Evolutionary conservation across 2,888 invertebrate genomes (phyloP).

Genomic region (Microplitis deprimator): DNA sequence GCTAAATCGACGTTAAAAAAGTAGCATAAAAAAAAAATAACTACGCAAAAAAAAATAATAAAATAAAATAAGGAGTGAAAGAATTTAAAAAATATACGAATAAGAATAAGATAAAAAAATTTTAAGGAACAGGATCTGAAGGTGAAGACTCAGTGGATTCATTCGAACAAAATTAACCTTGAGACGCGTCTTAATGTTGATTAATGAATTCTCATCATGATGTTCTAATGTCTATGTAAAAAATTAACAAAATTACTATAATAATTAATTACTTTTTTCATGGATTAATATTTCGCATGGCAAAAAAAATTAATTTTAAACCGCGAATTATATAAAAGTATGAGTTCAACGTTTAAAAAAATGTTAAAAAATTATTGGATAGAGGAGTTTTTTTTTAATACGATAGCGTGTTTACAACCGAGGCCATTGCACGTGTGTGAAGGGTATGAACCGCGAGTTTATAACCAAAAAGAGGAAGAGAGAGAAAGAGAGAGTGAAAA

Average conservation of each 20-base stretch:
- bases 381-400: background rate
- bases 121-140: constrained; percentile 1
- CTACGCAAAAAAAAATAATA: background rate
- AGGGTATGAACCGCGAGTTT: constrained; percentile 15
- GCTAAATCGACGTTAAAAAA: constrained; percentile 11
- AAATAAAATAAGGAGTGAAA: constrained; percentile 9
- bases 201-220: constrained; percentile 21
- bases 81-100: constrained; percentile 24
- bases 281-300: background rate
- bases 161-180: constrained; percentile 30
- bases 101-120: constrained; percentile 27
- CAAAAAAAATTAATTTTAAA: too few species aligned
- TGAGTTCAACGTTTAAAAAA: background rate
- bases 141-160: background rate
- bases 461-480: constrained; percentile 6
- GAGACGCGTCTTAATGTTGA: constrained; percentile 21
- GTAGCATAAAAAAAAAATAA: background rate
- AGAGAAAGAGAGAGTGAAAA: constrained; percentile 35
- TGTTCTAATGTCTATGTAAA: constrained; percentile 7
- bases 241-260: background rate
- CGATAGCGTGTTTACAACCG: constrained; percentile 28
- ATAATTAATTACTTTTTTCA: background rate
- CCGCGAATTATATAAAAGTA: too few species aligned
- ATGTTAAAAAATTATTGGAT: constrained; percentile 10
- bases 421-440: constrained; percentile 30